Conservation (phyloP, 1,140 invertebrate genomes). For the Zophobas atratus region DNA sequence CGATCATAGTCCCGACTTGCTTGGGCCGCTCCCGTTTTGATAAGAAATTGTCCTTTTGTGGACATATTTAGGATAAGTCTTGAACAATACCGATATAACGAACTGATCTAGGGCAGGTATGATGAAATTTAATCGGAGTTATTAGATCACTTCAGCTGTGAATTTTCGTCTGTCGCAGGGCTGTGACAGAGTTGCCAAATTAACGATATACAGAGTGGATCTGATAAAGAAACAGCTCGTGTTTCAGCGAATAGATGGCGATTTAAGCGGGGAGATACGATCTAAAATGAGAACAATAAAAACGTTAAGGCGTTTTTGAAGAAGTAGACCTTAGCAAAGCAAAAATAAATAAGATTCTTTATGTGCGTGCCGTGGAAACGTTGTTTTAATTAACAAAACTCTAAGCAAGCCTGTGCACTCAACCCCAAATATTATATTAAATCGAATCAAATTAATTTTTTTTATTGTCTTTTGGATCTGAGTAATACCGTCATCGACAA, state of each 20-base stretch:
- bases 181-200: constrained; percentile 15
- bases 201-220: constrained; percentile 28
- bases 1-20: not conserved
- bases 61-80: constrained; percentile 60
- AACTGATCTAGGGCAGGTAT: constrained; percentile 56
- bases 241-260: not conserved
- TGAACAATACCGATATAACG: constrained; percentile 60
- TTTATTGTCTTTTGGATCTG: too few relatives aligned
- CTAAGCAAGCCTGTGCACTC: too few relatives aligned
- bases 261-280: not conserved
- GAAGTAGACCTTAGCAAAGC: too few relatives aligned
- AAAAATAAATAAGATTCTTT: too few relatives aligned
- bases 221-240: constrained; percentile 4
- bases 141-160: constrained; percentile 48
- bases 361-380: too few relatives aligned
- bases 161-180: constrained; percentile 17
- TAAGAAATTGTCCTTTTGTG: constrained; percentile 62
- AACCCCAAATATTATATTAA: too few relatives aligned
- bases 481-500: too few relatives aligned
- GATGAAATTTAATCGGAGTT: constrained; percentile 48
- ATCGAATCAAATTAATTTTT: too few relatives aligned
- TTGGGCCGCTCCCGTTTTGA: constrained; percentile 56
- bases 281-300: not conserved
- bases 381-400: too few relatives aligned
- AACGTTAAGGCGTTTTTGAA: not conserved